Evolutionary conservation across 2,113 vertebrate genomes (phyloP).

Genomic region (Stictonetta naevosa): DNA sequence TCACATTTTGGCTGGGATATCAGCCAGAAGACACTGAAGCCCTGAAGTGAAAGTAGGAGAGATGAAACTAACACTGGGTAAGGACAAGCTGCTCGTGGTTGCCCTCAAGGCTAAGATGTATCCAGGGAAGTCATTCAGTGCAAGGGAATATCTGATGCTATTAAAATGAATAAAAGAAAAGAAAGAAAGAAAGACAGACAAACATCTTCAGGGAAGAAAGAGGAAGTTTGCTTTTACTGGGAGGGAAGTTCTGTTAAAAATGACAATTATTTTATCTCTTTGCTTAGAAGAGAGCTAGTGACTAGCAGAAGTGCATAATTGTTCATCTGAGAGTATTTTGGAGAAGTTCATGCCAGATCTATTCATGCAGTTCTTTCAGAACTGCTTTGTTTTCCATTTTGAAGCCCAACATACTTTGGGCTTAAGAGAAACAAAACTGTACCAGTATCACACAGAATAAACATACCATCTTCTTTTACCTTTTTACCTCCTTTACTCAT

Average conservation of each 20-base stretch:
- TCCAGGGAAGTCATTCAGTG: neutral
- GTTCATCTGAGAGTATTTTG: constrained; percentile 20
- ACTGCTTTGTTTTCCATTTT: constrained; percentile 13
- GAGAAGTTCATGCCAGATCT: constrained; percentile 30
- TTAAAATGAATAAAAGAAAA: neutral
- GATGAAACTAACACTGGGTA: neutral
- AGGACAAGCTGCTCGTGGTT: neutral
- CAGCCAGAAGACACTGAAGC: neutral
- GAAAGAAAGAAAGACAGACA: neutral
- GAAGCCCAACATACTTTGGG: neutral
- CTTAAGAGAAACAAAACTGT: neutral
- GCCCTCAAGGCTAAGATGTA: neutral
- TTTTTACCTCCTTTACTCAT: neutral
- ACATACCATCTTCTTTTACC: neutral
- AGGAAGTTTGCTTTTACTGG: neutral
- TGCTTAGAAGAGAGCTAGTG: neutral
- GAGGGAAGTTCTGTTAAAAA: constrained; percentile 2
- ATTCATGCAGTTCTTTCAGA: constrained; percentile 9
- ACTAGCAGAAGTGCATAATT: constrained; percentile 1
- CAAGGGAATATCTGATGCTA: neutral
- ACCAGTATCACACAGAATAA: neutral
- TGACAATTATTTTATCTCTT: neutral
- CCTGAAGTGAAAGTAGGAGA: neutral
- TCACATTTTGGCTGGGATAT: neutral
- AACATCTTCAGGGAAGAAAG: neutral